Base-by-base conservation (phyloP, 2,113 vertebrate genomes). In the Mustelus asterias region DNA sequence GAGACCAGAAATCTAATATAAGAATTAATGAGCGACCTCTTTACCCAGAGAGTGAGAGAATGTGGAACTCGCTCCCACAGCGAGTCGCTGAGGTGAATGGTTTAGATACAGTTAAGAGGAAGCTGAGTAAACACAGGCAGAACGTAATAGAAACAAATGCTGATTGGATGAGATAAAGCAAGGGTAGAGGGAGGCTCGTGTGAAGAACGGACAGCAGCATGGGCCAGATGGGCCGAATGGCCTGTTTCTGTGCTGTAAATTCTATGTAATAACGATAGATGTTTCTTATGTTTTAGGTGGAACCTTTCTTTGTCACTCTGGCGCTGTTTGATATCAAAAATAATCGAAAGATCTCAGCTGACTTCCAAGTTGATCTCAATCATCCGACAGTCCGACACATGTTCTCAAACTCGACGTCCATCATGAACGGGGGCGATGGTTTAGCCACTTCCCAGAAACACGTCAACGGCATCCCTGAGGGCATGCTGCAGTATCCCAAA, bases 301-400 rank as follows among this genome's bases (percentile, higher is more conserved):
- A 99, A 96, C 99, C 99, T 70, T 99, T 99, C 97, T 99, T 99
- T 96, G 98, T 99, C 97, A 99, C 98, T 0, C 96, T 99, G 92
- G 99, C 99, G 1, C 97, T 99, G 63, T 99, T 99, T 83, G 99
- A 99, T 96, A 98, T 99, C 96, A 99, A 99, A 97, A 98, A 98
- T 96, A 98, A 98, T 96, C 97, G 98, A 44, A 99, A 99, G 97
- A 99, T 99, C 97, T 99, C 99, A 3, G 98, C 99, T 0, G 99
- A 99, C 97, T 99, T 99, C 97, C 98, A 99, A 0, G 98, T 99
- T 94, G 99, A 99, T 96, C 97, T 99, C 96, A 99, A 99, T 96
- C 99, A 99, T 0, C 96, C 97, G 24, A 99, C 99, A 1, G 99
- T 99, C 80, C 97, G 98, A 96, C 98, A 98, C 83, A 98, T 99